phyloP scores from a whole-genome alignment of 2,888 invertebrate species.

The Lucinisca nassula region DNA sequence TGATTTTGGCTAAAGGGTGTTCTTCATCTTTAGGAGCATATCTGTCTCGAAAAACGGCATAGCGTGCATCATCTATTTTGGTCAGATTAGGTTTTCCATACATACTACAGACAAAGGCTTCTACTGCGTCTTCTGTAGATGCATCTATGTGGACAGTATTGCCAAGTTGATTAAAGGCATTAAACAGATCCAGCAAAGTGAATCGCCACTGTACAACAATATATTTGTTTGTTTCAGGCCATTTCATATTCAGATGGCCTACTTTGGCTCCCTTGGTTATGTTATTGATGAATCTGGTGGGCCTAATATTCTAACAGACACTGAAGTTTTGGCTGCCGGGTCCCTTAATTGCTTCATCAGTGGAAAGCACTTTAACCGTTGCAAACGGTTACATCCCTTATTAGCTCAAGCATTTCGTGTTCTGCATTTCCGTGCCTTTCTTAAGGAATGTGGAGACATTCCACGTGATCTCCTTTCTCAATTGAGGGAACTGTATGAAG shows the following conservation, averaged over 20 bases:
- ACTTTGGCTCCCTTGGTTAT: slow-evolving; percentile 60
- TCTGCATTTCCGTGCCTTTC: slow-evolving; percentile 57
- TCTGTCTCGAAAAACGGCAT: too few relatives aligned
- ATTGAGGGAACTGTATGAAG: background rate
- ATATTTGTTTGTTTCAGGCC: slow-evolving; percentile 68
- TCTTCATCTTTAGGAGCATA: slow-evolving; percentile 28
- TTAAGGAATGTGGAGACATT: background rate
- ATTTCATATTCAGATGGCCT: slow-evolving; percentile 66
- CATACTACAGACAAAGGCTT: too few relatives aligned
- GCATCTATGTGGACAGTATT: slow-evolving; percentile 48
- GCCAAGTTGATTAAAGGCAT: slow-evolving; percentile 51
- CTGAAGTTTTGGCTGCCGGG: slow-evolving; percentile 57
- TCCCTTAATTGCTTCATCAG: slow-evolving; percentile 59
- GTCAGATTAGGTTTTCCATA: too few relatives aligned
- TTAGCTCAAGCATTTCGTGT: slow-evolving; percentile 47
- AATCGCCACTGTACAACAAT: slow-evolving; percentile 66
- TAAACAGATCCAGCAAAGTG: slow-evolving; percentile 64
- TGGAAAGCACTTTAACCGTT: slow-evolving; percentile 50
- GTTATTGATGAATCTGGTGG: slow-evolving; percentile 63
- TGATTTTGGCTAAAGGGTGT: slow-evolving; percentile 52
- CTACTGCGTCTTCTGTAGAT: slow-evolving; percentile 60
- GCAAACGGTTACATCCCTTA: too few relatives aligned
- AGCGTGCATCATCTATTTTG: too few relatives aligned
- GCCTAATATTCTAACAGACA: slow-evolving; percentile 57
- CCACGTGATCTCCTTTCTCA: background rate